Evolutionary conservation across 2,797 vertebrate species (phyloP), one percentile per base, ranked within the genome.

Genomic region (Betta splendens): DNA sequence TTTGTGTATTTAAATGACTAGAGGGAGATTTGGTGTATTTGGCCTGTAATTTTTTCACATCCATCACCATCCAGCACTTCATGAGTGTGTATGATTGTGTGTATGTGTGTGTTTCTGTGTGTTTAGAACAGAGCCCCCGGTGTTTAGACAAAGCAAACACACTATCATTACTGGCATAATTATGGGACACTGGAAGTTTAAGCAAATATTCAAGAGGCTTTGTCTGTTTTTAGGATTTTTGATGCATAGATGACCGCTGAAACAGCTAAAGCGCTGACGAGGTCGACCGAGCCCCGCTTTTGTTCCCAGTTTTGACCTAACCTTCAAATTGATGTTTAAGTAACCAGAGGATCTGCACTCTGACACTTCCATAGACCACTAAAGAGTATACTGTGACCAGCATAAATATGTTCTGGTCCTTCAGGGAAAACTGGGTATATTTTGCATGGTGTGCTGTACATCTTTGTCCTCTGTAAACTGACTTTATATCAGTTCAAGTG

Each of bases 101-200:
- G 4, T 48, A 9, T 33, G 17, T 75, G 5, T 78, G 64, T 87
- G 79, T 86, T 75, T 33, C 17, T 75, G 5, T 78, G 64, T 87
- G 79, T 86, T 75, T 84, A 76, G 65, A 81, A 70, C 55, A 81
- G 77, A 79, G 79, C 69, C 74, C 76, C 54, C 68, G 66, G 68
- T 75, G 74, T 84, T 83, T 88, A 76, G 81, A 88, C 85, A 87
- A 85, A 81, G 74, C 81, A 84, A 89, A 88, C 64, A 84, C 69
- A 64, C 82, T 83, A 79, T 87, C 80, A 89, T 90, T 89, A 89
- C 85, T 81, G 72, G 64, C 82, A 83, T 90, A 85, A 90, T 92
- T 90, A 90, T 84, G 82, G 87, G 84, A 79, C 82, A 88, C 66
- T 48, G 54, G 57, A 80, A 87, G 88, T 90, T 91, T 86, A 87